Evolutionary conservation across 2,888 invertebrate genomes (phyloP), one percentile per base, ranked within the genome.

Genomic region (Leptarthrus brevirostris): DNA sequence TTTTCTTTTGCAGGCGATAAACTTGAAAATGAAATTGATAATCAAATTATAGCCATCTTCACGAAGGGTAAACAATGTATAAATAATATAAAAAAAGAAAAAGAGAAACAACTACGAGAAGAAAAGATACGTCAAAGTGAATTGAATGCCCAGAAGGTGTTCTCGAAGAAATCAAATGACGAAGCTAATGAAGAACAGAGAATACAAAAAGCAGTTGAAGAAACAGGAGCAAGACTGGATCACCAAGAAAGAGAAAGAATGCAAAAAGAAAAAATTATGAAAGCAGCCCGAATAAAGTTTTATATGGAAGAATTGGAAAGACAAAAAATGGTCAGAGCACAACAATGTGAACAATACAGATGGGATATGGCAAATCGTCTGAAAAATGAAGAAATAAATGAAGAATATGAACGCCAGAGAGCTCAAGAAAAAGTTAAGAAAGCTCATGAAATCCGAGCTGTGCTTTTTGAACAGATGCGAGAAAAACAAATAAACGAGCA

Each of bases 201-300:
- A 0, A 79, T 87, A 0, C 82, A 86, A 14, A 87, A 87, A 34
- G 89, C 89, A 12, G 78, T 87, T 24, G 83, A 81, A 12, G 88
- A 89, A 81, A 82, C 82, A 79, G 85, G 84, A 6, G 80, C 82
- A 12, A 81, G 81, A 79, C 85, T 83, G 77, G 83, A 82, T 12
- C 81, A 81, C 5, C 81, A 82, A 72, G 84, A 84, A 74, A 79
- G 79, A 44, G 80, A 80, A 2, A 80, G 80, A n/a, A 77, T 81
- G 1, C 78, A 81, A 34, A 79, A 79, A 0, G 80, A 79, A 8
- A 80, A 82, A 61, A 79, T 78, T 26, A 74, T 78, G 2, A 84
- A 82, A 34, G 76, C 79, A 12, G 80, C 80, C 0, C 81, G 84
- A 1, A 81, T 83, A 56, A 79, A 80, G 16, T 79, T 80, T 2